A percentile compares a stretch with the other conserved stretches of the same genome.
Conservation (phyloP, 1,140 invertebrate genomes). For the Drosophila burlai region DNA sequence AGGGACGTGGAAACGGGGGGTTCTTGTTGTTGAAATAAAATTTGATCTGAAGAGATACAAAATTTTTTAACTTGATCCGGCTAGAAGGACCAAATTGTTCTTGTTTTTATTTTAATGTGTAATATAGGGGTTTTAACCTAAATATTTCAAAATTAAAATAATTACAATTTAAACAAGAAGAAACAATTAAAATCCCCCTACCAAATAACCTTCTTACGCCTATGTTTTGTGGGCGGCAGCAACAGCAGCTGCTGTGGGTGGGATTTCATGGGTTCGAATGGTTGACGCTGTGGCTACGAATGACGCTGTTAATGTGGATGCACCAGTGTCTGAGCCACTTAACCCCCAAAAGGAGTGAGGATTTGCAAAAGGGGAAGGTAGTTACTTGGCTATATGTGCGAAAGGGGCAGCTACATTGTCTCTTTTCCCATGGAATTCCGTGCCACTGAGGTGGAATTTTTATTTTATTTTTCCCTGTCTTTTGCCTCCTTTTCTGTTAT, state of each 20-base stretch:
- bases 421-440: conserved; percentile 18
- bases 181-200: background rate
- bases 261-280: conserved; percentile 13
- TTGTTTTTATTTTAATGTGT: background rate
- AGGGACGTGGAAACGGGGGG: background rate
- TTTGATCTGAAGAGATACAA: background rate
- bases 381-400: conserved; percentile 32
- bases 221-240: conserved; percentile 24
- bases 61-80: background rate
- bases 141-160: no score
- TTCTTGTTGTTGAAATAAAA: background rate
- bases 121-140: no score
- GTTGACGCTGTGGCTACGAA: conserved; percentile 32
- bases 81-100: no score
- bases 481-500: conserved; percentile 14
- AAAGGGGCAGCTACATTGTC: conserved; percentile 34
- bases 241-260: conserved; percentile 57
- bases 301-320: conserved; percentile 35
- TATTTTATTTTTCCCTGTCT: conserved; percentile 21
- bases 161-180: background rate
- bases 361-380: background rate
- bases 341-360: conserved; percentile 56
- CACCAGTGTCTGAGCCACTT: conserved; percentile 64
- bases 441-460: conserved; percentile 33
- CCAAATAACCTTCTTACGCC: background rate